Evolutionary conservation across 2,113 vertebrate genomes (phyloP).

Genomic region (Hemicordylus capensis): DNA sequence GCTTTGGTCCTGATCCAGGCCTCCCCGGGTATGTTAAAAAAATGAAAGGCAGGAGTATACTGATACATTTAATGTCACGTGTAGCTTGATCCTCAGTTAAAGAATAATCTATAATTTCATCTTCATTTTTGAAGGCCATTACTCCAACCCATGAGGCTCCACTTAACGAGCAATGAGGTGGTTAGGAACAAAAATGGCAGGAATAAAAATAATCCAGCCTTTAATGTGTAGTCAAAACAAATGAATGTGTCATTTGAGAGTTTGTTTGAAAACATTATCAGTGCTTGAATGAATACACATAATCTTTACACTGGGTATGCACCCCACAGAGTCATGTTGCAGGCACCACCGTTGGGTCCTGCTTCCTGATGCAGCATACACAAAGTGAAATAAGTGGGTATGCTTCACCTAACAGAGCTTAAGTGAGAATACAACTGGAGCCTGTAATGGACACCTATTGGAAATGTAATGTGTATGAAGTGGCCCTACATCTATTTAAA

Average conservation of each 20-base stretch:
- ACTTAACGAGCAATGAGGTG: conserved; percentile 47
- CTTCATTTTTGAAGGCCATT: conserved; percentile 12
- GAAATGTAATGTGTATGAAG: not conserved
- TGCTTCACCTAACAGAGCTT: not conserved
- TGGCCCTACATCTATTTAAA: not conserved
- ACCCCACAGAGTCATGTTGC: not conserved
- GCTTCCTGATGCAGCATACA: not conserved
- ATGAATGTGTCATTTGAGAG: conserved; percentile 31
- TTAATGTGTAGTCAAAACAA: conserved; percentile 51
- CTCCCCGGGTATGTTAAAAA: not conserved
- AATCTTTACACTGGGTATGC: not conserved
- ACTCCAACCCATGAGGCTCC: not conserved
- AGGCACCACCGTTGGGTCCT: not conserved
- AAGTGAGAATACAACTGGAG: not conserved
- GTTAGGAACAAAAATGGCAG: conserved; percentile 38
- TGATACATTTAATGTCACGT: too few relatives aligned
- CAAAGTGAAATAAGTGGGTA: not conserved
- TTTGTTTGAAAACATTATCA: conserved; percentile 31
- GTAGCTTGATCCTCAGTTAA: not conserved
- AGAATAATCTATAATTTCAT: not conserved
- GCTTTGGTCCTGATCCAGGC: too few relatives aligned
- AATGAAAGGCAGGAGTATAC: not conserved
- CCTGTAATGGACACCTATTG: not conserved
- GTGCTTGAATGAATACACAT: not conserved
- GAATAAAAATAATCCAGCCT: conserved; percentile 42